phyloP scores from a whole-genome alignment of 2,888 invertebrate species.

The Dromius quadrimaculatus region DNA sequence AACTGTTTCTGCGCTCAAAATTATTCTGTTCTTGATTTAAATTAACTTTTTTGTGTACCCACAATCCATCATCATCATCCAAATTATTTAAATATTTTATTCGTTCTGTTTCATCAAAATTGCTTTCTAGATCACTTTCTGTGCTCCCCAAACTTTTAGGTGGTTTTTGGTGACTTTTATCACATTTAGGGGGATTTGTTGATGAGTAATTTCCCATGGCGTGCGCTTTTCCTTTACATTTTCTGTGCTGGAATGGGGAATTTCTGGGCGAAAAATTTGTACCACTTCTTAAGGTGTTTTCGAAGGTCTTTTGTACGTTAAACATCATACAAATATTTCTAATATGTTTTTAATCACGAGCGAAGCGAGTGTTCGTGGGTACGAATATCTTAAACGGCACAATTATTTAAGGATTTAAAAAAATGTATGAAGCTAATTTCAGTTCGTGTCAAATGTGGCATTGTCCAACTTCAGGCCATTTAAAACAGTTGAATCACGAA shows the following conservation, averaged over 20 bases:
- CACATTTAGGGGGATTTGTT: constrained; percentile 60
- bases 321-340: no score
- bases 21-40: no score
- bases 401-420: no score
- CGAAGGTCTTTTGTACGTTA: constrained; percentile 65
- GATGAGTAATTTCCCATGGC: constrained; percentile 73
- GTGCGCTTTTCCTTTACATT: constrained; percentile 82
- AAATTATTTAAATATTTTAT: constrained; percentile 70
- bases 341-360: no score
- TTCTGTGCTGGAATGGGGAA: constrained; percentile 74
- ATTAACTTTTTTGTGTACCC: constrained; percentile 53
- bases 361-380: no score
- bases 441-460: no score
- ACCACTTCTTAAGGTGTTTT: constrained; percentile 70
- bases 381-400: no score
- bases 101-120: constrained; percentile 72
- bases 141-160: constrained; percentile 63
- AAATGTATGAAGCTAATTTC: no score
- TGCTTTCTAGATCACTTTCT: no score
- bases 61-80: constrained; percentile 63
- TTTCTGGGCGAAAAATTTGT: constrained; percentile 64
- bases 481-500: no score
- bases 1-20: constrained; percentile 2
- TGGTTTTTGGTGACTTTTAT: constrained; percentile 55
- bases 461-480: no score